phyloP scores from a whole-genome alignment of 1,140 invertebrate species.

The Babylonia areolata region DNA sequence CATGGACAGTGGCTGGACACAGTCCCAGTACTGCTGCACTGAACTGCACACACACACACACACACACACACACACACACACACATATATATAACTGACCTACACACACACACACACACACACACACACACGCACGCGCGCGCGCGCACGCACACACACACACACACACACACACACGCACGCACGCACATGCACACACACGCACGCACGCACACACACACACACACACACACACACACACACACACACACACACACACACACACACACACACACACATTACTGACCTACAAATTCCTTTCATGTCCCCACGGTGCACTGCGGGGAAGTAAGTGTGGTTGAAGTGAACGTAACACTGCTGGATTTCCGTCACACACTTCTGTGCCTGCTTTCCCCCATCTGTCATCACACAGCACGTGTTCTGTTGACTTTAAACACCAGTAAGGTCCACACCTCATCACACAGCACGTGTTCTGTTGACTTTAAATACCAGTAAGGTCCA shows the following conservation, averaged over 20 bases:
- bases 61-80: slow-evolving; percentile 1
- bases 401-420: no score
- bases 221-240: neutral
- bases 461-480: no score
- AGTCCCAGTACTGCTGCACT: neutral
- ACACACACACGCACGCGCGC: neutral
- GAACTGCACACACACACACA: neutral
- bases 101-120: neutral
- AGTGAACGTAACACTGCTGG: slow-evolving; percentile 11
- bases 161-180: neutral
- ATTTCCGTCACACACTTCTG: slow-evolving; percentile 8
- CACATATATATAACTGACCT: no score
- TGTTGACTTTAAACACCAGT: no score
- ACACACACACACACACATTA: neutral
- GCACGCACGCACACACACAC: neutral
- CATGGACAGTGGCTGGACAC: neutral
- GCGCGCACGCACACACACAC: slow-evolving; percentile 1
- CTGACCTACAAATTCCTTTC: slow-evolving; percentile 17
- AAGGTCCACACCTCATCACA: no score
- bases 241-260: slow-evolving; percentile 16
- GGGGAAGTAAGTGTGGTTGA: slow-evolving; percentile 22
- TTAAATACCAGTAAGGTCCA: no score
- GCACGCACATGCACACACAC: neutral
- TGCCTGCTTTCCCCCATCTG: neutral
- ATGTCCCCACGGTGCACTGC: neutral